phyloP scores from a whole-genome alignment of 2,888 invertebrate genomes.

The Trichopoda pennipes region DNA sequence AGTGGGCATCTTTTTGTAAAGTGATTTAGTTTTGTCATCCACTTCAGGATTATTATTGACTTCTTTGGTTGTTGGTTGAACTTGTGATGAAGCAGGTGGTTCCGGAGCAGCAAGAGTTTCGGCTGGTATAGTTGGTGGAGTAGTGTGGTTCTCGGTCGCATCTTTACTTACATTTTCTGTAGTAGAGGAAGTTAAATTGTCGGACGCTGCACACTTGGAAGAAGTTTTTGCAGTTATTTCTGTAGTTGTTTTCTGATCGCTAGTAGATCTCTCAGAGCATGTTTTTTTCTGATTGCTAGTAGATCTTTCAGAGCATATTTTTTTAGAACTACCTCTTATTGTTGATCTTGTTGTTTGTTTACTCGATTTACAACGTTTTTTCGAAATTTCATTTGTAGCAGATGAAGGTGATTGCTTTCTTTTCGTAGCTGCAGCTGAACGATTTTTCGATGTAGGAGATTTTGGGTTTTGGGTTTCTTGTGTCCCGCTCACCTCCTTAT shows the following conservation, averaged over 20 bases:
- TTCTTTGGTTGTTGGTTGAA: not conserved
- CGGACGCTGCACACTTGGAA: not conserved
- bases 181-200: not conserved
- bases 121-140: not conserved
- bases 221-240: not conserved
- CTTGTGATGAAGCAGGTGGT: not conserved
- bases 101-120: not conserved
- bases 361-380: slow-evolving; percentile 16
- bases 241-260: not conserved
- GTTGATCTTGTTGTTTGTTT: not conserved
- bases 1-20: slow-evolving; percentile 70
- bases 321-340: slow-evolving; percentile 4
- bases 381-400: not conserved
- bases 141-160: not conserved
- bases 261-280: not conserved
- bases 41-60: slow-evolving; percentile 23
- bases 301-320: not conserved
- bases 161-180: not conserved
- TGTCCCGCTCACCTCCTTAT: not conserved
- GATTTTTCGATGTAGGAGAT: not conserved
- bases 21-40: slow-evolving; percentile 15
- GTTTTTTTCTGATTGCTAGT: not conserved
- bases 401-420: slow-evolving; percentile 2
- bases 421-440: not conserved
- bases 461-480: slow-evolving; percentile 9